A percentile compares a stretch with the other conserved stretches of the same genome.
These are phyloP conservation scores for Gymnobelideus leadbeateri DNA, from an alignment of 2,113 vertebrate genomes.

Conservation along the genomic window DNA sequence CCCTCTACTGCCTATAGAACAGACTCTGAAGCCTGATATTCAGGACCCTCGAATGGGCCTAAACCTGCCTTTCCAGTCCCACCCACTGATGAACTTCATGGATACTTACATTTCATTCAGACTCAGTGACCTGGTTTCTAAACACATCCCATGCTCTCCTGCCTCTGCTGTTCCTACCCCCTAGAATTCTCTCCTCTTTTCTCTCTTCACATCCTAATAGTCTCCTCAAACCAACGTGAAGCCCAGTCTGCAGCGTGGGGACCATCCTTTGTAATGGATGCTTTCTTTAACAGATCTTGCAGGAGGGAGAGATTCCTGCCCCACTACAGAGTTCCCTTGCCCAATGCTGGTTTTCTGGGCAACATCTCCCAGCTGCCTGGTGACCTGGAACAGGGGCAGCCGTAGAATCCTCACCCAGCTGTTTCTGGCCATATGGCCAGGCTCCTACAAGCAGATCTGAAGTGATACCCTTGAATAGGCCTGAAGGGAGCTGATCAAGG, in stretches of 20 bases:
- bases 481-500: background rate
- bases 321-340: background rate
- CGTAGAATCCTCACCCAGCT: background rate
- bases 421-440: constrained; percentile 8
- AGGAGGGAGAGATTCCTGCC: background rate
- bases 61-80: background rate
- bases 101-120: background rate
- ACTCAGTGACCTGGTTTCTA: background rate
- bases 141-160: background rate
- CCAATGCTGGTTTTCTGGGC: background rate
- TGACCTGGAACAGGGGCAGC: background rate
- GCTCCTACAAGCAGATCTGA: background rate
- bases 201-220: background rate
- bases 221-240: background rate
- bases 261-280: background rate
- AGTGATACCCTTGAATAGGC: background rate
- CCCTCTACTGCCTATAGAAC: background rate
- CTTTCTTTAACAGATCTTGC: background rate
- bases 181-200: background rate
- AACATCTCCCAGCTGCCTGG: background rate
- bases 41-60: background rate
- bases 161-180: background rate
- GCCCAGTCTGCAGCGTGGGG: background rate
- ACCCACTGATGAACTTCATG: background rate
- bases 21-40: background rate